Base-by-base conservation (phyloP, 2,113 vertebrate genomes). In the Turdus rufiventris region DNA sequence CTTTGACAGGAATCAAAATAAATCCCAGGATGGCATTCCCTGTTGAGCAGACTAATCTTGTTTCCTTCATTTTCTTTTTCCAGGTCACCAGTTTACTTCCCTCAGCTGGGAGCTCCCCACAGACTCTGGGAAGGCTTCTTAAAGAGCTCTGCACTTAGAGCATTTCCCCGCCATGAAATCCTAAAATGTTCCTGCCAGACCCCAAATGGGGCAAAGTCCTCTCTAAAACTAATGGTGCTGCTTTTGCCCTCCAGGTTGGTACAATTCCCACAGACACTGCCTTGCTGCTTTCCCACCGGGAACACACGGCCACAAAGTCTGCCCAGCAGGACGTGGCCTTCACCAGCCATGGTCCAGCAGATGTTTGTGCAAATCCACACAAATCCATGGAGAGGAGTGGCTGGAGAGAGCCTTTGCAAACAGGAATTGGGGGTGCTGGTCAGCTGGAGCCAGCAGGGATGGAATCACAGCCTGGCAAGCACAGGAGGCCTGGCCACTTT, bases 61-160 rank as follows among this genome's bases (percentile, higher is more conserved):
- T 58, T 86, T 60, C 67, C 92, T 68, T 73, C 76, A 19, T 60
- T 92, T 91, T 56, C 76, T 79, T 95, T 95, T 84, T 94, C 92
- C 84, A 89, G 94, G 76, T 91, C 92, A 93, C 18, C 80, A 47
- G 86, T 88, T 96, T 53, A 56, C 65, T 76, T 13, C 65, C 60
- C 80, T 70, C 31, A 0, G 2, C 63, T 2, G 0, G 29, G 57
- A 88, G 83, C 76, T 77, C 61, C 81, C 2, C 54, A 2, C 6
- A 34, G 73, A 40, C 62, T 14, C 51, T 2, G 3, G 14, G 70
- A 85, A 7, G 29, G 36, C 8, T 2, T 26, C 86, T 91, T 51
- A 29, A 65, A 83, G 36, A 86, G 57, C 60, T 76, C 86, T 28
- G 50, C n/a, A 76, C 11, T 21, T 6, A 1, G 2, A 70, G 56